These are phyloP conservation scores for Dendrophyllia cribrosa DNA, from an alignment of 64 coral and sea anemone species.

Conservation along the genomic window DNA sequence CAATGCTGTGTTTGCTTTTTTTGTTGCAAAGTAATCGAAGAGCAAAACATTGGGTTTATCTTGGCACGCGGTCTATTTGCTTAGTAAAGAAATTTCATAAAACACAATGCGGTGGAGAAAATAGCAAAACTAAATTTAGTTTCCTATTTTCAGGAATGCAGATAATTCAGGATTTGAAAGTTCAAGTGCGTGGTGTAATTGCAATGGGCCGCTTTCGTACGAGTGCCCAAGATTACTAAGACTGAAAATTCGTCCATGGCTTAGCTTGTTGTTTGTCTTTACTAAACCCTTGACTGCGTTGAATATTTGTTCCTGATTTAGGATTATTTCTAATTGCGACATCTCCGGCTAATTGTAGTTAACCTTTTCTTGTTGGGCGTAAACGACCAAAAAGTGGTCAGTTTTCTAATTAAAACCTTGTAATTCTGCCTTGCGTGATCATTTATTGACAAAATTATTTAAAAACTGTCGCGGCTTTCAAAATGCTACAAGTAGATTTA, in stretches of 20 bases:
- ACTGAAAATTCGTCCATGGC: neutral
- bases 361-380: no score
- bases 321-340: neutral
- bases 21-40: neutral
- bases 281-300: neutral
- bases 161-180: neutral
- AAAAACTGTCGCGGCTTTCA: constrained; percentile 1
- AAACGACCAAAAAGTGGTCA: no score
- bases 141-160: neutral
- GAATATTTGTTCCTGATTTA: neutral
- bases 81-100: neutral
- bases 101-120: neutral
- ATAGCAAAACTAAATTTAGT: neutral
- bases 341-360: neutral
- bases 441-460: constrained; percentile 19
- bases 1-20: constrained; percentile 3
- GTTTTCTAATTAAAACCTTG: neutral
- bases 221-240: neutral
- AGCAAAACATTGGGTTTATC: neutral
- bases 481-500: neutral
- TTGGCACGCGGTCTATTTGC: neutral
- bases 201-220: no score
- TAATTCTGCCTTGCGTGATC: neutral
- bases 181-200: neutral
- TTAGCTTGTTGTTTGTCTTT: neutral